Evolutionary conservation across 1,140 invertebrate genomes (phyloP).

Genomic region (Aphaenogaster rudis): DNA sequence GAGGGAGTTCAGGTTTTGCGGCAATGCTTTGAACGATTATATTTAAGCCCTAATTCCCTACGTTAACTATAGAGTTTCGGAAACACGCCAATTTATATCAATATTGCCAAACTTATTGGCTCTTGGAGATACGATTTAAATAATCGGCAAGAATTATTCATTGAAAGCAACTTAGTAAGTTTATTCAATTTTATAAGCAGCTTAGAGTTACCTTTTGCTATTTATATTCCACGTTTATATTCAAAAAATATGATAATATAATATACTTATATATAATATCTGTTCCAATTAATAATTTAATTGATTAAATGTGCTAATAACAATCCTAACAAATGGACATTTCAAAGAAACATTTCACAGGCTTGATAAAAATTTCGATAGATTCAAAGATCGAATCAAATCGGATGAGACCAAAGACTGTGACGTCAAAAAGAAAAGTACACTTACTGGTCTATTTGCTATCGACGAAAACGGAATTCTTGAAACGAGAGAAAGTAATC

Average conservation of each 20-base stretch:
- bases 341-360: background rate
- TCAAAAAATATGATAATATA: background rate
- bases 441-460: background rate
- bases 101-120: background rate
- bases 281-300: background rate
- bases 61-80: background rate
- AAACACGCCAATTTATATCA: background rate
- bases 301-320: background rate
- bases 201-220: background rate
- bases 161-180: background rate
- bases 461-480: constrained; percentile 19
- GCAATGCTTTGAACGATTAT: background rate
- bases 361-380: background rate
- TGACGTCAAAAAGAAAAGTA: constrained; percentile 27
- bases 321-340: background rate
- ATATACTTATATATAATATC: background rate
- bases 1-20: constrained; percentile 16
- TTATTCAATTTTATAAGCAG: background rate
- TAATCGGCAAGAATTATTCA: background rate
- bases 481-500: constrained; percentile 28
- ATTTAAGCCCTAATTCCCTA: background rate
- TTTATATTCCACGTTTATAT: background rate
- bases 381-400: constrained; percentile 3
- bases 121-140: background rate
- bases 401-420: background rate